Evolutionary conservation across 2,888 invertebrate species (phyloP), one percentile per base, ranked within the genome.

Genomic region (Acrocera orbiculus): DNA sequence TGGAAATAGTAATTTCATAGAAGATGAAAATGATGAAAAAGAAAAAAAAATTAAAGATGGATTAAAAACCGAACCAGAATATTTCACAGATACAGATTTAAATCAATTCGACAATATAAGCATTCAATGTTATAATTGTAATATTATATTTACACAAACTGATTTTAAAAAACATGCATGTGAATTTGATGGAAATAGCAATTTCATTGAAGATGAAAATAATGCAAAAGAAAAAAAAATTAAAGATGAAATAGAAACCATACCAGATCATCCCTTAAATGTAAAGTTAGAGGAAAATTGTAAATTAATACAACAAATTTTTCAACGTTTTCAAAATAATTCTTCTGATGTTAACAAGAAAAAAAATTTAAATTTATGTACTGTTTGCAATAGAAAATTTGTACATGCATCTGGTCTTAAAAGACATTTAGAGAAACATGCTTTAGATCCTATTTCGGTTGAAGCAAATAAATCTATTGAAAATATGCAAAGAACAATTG

Each of bases 341-440:
- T n/a, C n/a, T n/a, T n/a, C n/a, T n/a, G n/a, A n/a, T n/a, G n/a
- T n/a, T n/a, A n/a, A n/a, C n/a, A n/a, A n/a, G n/a, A n/a, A n/a
- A n/a, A n/a, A n/a, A n/a, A n/a, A n/a, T n/a, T n/a, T n/a, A n/a
- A n/a, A n/a, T n/a, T 57, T 58, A 41, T 61, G 60, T 35, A 50
- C 45, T 6, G 46, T 58, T 23, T 61, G 60, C 26, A 55, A 56
- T 19, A 50, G 60, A 2, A 57, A 56, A 38, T 61, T 61, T 42
- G 61, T 61, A 0, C 59, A 60, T 39, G 51, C 53, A 10, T 56
- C 61, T 0, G 59, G 60, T 1, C 32, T 61, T 13, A 43, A 47
- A 16, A 52, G 60, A 5, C 60, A 61, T 40, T 56, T 58, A 56
- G 60, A 59, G 34, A 59, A 56, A 26, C 60, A 61, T 40, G 52